These are phyloP conservation scores for Melinaea marsaeus DNA, from an alignment of 2,888 invertebrate species.

Conservation along the genomic window DNA sequence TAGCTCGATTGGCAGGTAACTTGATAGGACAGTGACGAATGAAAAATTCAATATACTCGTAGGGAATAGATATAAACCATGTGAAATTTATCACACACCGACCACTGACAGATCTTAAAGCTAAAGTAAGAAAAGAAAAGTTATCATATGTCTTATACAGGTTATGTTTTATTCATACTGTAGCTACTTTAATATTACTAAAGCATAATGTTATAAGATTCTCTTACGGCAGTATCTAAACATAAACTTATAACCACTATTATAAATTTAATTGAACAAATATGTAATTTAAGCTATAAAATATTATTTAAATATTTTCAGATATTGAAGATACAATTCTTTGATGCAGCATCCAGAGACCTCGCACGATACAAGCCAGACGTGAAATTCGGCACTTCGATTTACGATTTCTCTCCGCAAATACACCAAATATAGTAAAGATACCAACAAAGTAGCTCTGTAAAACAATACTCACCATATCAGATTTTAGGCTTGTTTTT, in stretches of 20 bases:
- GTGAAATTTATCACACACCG: conserved; percentile 1
- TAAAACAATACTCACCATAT: background rate
- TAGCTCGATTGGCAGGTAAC: background rate
- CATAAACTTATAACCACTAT: too few species aligned
- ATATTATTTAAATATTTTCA: background rate
- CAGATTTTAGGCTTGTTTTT: too few species aligned
- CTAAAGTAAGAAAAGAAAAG: too few species aligned
- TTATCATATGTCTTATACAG: too few species aligned
- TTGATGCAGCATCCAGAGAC: background rate
- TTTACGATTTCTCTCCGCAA: conserved; percentile 10
- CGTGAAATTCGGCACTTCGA: conserved; percentile 15
- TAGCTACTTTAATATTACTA: too few species aligned
- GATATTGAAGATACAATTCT: background rate
- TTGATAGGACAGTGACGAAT: background rate
- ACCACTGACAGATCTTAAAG: background rate
- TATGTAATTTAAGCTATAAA: too few species aligned
- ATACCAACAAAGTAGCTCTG: background rate
- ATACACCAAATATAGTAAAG: background rate
- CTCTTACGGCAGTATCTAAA: too few species aligned
- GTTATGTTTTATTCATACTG: too few species aligned
- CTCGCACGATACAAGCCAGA: conserved; percentile 11
- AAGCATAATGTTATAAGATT: too few species aligned
- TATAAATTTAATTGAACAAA: too few species aligned
- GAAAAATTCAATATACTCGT: background rate
- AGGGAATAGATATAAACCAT: background rate